Evolutionary conservation across 2,113 vertebrate genomes (phyloP), one percentile per base, ranked within the genome.

Genomic region (Falco punctatus): DNA sequence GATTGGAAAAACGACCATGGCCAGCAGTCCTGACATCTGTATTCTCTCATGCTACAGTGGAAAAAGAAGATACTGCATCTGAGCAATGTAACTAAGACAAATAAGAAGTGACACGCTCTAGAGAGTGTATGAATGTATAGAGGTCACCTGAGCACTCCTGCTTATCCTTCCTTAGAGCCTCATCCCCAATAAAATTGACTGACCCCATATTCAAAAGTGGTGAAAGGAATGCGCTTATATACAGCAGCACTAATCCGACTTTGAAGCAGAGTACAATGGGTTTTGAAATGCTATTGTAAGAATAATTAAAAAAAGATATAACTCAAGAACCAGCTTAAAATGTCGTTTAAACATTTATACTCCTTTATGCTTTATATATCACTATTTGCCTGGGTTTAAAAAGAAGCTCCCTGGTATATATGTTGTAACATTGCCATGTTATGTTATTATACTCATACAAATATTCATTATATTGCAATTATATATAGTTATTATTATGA

Each of bases 181-280:
- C 84, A 32, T 58, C 79, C 67, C 58, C 54, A 58, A 51, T 49
- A 86, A 65, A 84, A 72, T 33, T 81, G 74, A 12, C 55, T 96
- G 52, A 93, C 48, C 52, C 26, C 21, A n/a, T 78, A 88, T 95
- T 80, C 51, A 84, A 55, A 91, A 93, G 66, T 33, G 12, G 72
- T 83, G 40, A 96, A 94, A 97, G 33, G 52, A 96, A 90, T 62
- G 44, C 66, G 46, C 52, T 94, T 65, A 65, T 13, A 62, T 28
- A 82, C n/a, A 65, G 66, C 35, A 91, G 74, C 33, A 57, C 35
- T 80, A 73, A 69, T 75, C 54, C 66, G 46, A 81, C 81, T 94
- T 90, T 85, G 90, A 96, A 66, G 58, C 10, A 64, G 32, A 80
- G n/a, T 64, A 96, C 62, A 80, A 51, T 54, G 38, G 66, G 32